These are phyloP conservation scores for Hedychridium roseum DNA, from an alignment of 2,888 invertebrate species.

Conservation along the genomic window DNA sequence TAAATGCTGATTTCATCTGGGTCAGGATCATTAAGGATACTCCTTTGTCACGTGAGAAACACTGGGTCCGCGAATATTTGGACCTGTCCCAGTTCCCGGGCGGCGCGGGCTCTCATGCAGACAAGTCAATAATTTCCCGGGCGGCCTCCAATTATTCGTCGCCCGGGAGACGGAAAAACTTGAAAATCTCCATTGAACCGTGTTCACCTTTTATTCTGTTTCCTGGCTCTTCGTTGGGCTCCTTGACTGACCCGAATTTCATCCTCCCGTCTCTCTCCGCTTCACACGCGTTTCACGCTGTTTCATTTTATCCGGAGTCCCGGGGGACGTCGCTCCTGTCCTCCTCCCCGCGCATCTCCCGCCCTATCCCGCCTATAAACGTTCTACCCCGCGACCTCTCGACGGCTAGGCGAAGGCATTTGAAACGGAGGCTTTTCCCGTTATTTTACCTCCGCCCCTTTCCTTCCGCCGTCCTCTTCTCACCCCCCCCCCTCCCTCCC, in stretches of 20 bases:
- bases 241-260: conserved; percentile 23
- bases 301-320: conserved; percentile 26
- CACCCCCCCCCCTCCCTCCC: conserved; percentile 1
- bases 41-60: conserved; percentile 34
- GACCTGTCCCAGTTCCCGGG: conserved; percentile 23
- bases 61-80: conserved; percentile 16
- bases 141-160: conserved; percentile 40
- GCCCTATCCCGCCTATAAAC: conserved; percentile 9
- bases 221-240: conserved; percentile 10
- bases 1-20: conserved; percentile 38
- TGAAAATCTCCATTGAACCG: conserved; percentile 37
- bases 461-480: conserved; percentile 6
- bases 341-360: too few species aligned
- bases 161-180: conserved; percentile 33
- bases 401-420: conserved; percentile 26
- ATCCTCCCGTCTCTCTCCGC: conserved; percentile 2
- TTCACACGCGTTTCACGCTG: conserved; percentile 22
- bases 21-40: conserved; percentile 50
- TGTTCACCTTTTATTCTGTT: conserved; percentile 24
- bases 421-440: conserved; percentile 30
- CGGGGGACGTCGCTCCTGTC: conserved; percentile 26
- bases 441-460: conserved; percentile 24
- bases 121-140: conserved; percentile 33
- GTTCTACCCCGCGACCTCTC: conserved; percentile 13
- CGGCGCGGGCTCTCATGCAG: conserved; percentile 16